A percentile compares a stretch with the other conserved stretches of the same genome.
Conservation (phyloP, 2,888 invertebrate species). For the Cataglyphis cursor region DNA sequence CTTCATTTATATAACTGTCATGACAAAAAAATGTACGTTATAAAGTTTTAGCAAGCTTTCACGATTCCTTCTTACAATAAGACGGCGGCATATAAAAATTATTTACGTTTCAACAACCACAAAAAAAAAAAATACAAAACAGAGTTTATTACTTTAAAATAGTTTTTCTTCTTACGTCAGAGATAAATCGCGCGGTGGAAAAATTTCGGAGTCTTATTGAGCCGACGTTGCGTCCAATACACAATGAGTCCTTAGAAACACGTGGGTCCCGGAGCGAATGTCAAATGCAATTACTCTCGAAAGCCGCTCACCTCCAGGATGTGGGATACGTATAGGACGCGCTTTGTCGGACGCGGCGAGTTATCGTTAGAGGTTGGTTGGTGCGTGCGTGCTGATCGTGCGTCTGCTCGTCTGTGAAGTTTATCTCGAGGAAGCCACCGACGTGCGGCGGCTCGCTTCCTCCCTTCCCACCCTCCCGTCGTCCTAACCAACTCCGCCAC, state of each 20-base stretch:
- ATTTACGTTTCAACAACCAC: no score
- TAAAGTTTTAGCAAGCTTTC: not conserved
- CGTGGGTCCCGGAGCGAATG: constrained; percentile 22
- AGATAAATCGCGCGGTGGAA: not conserved
- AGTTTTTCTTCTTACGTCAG: not conserved
- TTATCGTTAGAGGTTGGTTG: constrained; percentile 46
- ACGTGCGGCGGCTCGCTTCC: constrained; percentile 47
- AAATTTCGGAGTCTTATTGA: not conserved
- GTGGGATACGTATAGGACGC: not conserved
- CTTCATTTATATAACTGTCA: not conserved
- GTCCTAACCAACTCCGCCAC: constrained; percentile 23
- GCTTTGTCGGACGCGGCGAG: constrained; percentile 54
- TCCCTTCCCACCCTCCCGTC: constrained; percentile 5
- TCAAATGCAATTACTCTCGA: constrained; percentile 35
- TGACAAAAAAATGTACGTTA: not conserved
- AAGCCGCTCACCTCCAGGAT: constrained; percentile 14
- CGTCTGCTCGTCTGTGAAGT: constrained; percentile 58
- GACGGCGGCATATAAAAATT: not conserved
- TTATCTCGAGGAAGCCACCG: constrained; percentile 64
- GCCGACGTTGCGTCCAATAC: constrained; percentile 11
- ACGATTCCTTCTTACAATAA: not conserved
- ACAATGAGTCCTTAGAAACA: not conserved
- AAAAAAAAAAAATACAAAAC: no score
- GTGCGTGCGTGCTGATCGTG: constrained; percentile 56
- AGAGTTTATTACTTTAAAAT: not conserved